phyloP scores from a whole-genome alignment of 1,140 invertebrate genomes.

The Portunus trituberculatus region DNA sequence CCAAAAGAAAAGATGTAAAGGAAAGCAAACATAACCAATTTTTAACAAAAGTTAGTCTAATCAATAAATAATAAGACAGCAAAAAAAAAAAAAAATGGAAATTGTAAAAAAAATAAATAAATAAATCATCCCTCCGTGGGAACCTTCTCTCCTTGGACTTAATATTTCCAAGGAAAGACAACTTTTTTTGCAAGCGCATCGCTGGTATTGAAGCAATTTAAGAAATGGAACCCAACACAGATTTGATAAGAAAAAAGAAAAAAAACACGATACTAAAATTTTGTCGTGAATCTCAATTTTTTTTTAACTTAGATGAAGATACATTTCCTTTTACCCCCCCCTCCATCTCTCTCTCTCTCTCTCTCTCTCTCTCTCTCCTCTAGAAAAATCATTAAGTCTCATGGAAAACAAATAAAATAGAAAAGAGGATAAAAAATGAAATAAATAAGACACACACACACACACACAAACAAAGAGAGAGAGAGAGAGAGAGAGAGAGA shows the following conservation, averaged over 20 bases:
- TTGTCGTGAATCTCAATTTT: not conserved
- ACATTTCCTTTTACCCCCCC: no score
- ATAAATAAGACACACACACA: not conserved
- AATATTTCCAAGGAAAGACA: not conserved
- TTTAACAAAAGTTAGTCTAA: no score
- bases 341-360: no score
- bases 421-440: not conserved
- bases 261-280: not conserved
- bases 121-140: no score
- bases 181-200: not conserved
- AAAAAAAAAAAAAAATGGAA: no score
- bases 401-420: not conserved
- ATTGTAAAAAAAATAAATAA: no score
- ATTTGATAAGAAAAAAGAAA: not conserved
- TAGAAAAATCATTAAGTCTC: not conserved
- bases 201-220: not conserved
- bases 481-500: constrained; percentile 20
- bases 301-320: not conserved
- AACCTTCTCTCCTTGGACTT: not conserved
- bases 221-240: not conserved
- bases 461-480: not conserved
- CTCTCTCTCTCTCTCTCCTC: no score
- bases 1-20: no score
- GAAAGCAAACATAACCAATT: no score
- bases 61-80: no score